Percentiles rank a stretch among this genome's conserved stretches.
These are phyloP conservation scores for Propithecus deckenii DNA, from an alignment of 2,797 vertebrate species.

Conservation along the genomic window DNA sequence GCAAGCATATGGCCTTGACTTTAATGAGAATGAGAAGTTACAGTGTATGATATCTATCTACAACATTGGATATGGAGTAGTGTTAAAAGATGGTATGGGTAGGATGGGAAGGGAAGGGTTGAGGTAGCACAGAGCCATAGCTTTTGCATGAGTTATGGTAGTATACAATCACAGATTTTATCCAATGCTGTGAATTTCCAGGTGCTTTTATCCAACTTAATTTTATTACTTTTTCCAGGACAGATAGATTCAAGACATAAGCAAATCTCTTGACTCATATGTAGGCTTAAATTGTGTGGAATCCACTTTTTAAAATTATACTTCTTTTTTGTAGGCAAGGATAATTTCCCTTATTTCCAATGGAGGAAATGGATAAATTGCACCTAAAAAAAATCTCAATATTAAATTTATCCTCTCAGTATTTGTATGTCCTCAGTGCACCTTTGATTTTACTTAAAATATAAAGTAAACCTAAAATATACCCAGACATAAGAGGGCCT, in stretches of 20 bases:
- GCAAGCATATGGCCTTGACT: constrained; percentile 7
- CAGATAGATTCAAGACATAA: constrained; percentile 49
- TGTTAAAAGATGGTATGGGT: background rate
- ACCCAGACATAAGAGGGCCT: constrained; percentile 45
- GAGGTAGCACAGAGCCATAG: background rate
- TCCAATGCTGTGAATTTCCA: constrained; percentile 28
- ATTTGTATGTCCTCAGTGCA: background rate
- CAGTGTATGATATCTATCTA: background rate
- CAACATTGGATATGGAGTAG: background rate
- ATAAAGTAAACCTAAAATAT: constrained; percentile 63
- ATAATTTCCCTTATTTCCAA: constrained; percentile 28
- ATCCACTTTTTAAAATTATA: constrained; percentile 49
- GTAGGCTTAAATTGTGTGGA: constrained; percentile 37
- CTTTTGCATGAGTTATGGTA: constrained; percentile 18
- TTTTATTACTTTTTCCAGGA: constrained; percentile 47
- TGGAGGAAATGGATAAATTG: background rate
- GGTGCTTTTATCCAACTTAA: constrained; percentile 48
- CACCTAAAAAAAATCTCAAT: constrained; percentile 25
- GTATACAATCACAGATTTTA: constrained; percentile 28
- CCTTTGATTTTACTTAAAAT: constrained; percentile 61
- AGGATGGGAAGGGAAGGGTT: background rate
- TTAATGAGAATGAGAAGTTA: constrained; percentile 61
- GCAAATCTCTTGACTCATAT: constrained; percentile 51
- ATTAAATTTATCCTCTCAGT: constrained; percentile 47
- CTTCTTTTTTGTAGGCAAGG: background rate